Evolutionary conservation across 2,113 vertebrate species (phyloP).

Genomic region (Pyrgilauda ruficollis): DNA sequence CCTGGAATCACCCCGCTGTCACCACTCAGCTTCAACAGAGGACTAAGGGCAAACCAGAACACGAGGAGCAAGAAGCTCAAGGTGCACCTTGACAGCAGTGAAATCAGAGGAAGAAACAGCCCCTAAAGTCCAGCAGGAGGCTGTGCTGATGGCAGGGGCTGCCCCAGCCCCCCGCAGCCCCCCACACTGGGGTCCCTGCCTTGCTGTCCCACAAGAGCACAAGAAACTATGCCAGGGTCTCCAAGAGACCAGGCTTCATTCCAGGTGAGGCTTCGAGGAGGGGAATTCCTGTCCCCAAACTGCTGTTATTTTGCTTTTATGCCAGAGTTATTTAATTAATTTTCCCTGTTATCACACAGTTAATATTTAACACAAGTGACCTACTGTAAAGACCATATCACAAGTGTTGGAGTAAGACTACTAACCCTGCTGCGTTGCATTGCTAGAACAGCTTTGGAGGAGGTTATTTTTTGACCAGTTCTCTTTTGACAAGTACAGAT

Average conservation of each 20-base stretch:
- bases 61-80: background rate
- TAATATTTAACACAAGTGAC: slow-evolving; percentile 37
- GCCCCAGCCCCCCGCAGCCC: background rate
- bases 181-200: background rate
- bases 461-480: background rate
- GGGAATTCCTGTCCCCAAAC: background rate
- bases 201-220: background rate
- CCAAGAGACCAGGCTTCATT: background rate
- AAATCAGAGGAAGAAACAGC: background rate
- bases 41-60: background rate
- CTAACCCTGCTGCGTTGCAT: background rate
- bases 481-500: background rate
- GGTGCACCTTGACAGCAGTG: background rate
- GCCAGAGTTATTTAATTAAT: background rate
- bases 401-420: background rate
- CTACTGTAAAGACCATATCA: background rate
- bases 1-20: background rate
- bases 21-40: background rate
- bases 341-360: background rate
- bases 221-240: background rate
- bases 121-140: background rate
- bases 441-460: background rate
- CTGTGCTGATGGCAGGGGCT: background rate
- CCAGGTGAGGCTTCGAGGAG: background rate
- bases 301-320: background rate